Evolutionary conservation across 1,140 invertebrate species (phyloP).

Genomic region (Polypedilum vanderplanki): DNA sequence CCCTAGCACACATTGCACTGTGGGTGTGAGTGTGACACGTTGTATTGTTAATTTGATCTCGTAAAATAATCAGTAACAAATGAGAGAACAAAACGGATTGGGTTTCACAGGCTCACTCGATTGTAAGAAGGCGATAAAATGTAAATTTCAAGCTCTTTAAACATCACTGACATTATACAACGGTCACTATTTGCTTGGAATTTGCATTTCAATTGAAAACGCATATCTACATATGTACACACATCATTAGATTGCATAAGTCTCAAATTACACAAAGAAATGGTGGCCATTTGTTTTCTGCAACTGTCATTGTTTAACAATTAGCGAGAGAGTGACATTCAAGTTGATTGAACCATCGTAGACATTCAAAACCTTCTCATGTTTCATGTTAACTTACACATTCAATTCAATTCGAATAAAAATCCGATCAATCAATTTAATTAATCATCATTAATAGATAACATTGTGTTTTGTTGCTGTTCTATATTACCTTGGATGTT

Average conservation of each 20-base stretch:
- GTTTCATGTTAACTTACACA: neutral
- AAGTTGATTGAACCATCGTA: conserved; percentile 8
- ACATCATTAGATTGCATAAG: neutral
- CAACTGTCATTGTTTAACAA: neutral
- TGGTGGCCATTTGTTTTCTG: neutral
- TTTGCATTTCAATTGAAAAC: too few species aligned
- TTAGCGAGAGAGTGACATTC: neutral
- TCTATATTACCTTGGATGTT: neutral
- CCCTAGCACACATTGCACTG: neutral
- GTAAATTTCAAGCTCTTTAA: too few species aligned
- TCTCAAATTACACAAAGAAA: conserved; percentile 3
- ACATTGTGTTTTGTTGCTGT: neutral
- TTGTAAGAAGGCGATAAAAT: neutral
- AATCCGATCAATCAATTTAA: conserved; percentile 18
- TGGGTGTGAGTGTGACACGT: conserved; percentile 15
- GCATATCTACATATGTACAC: too few species aligned
- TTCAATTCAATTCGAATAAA: neutral
- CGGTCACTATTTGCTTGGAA: too few species aligned
- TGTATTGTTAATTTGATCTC: conserved; percentile 7
- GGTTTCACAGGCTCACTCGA: neutral
- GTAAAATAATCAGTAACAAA: conserved; percentile 3
- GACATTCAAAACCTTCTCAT: neutral
- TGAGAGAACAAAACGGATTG: neutral
- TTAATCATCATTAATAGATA: conserved; percentile 4
- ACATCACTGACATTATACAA: too few species aligned